Evolutionary conservation across 2,888 invertebrate genomes (phyloP), one percentile per base, ranked within the genome.

Genomic region (Julus scandinavius): DNA sequence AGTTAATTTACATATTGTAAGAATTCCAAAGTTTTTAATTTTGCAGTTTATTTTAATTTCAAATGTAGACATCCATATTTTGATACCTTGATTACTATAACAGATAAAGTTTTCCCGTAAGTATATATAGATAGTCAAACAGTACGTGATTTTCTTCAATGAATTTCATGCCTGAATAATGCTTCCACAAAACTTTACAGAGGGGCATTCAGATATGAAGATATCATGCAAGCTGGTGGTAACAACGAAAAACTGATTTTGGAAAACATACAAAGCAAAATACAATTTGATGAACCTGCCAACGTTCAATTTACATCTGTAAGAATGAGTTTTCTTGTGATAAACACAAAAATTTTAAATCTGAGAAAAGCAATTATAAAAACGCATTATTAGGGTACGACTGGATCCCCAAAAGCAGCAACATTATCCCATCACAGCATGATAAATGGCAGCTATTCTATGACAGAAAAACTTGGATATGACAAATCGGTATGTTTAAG

Each of bases 301-400:
- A 96, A 96, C 91, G 95, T 98, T 90, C 95, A 96, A 91, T 97
- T 97, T 91, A 97, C 97, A 0, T 97, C 97, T 0, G 94, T 94
- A 91, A 91, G 87, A 20, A 87, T 13, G 1, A 45, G 45, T 45
- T 45, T 45, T 7, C 45, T 29, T 29, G 29, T 29, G 9, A 11
- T 54, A 54, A 54, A 54, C 54, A 11, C 11, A 54, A 54, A 54
- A 11, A 54, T 13, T 15, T 40, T 20, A 41, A 85, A 40, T 86
- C 29, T 54, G 40, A 41, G 54, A 72, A 49, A 9, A 80, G 54
- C n/a, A 45, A 45, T 5, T 45, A 45, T 45, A 7, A 1, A 45
- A 45, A 45, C 2, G 4, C 11, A 17, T 11, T 54, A 54, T 54
- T 90, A 94, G 94, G 96, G 96, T n/a, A 96, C 96, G 0, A 96